Conservation (phyloP, 2,797 vertebrate species). For the Nyctibius grandis region DNA sequence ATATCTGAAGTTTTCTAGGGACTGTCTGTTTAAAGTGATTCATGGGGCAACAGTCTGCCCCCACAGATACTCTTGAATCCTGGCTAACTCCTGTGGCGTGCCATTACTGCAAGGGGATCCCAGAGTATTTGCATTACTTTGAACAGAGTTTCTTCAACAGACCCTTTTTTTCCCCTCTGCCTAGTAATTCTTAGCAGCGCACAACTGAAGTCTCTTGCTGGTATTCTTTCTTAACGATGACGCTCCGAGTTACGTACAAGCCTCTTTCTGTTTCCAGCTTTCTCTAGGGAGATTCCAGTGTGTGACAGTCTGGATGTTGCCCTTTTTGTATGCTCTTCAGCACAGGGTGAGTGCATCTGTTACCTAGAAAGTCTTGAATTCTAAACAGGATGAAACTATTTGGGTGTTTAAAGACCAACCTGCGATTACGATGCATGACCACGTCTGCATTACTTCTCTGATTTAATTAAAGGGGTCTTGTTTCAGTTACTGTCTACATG, state of each 20-base stretch:
- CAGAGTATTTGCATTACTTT: neutral
- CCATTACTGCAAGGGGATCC: neutral
- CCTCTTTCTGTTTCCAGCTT: neutral
- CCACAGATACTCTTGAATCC: neutral
- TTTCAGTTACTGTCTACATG: constrained; percentile 60
- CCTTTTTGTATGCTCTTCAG: neutral
- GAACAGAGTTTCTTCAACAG: neutral
- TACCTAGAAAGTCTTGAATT: constrained; percentile 32
- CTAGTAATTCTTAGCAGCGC: constrained; percentile 1
- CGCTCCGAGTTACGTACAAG: neutral
- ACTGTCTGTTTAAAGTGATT: neutral
- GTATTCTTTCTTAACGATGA: neutral
- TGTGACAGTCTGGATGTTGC: constrained; percentile 11
- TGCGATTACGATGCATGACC: neutral
- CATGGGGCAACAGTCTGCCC: neutral
- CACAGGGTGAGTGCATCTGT: neutral
- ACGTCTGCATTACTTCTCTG: neutral
- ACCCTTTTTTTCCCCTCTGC: neutral
- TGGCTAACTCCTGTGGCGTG: neutral
- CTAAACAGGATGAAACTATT: constrained; percentile 19
- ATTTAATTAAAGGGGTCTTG: constrained; percentile 40
- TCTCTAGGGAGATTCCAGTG: constrained; percentile 38
- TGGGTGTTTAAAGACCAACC: constrained; percentile 3
- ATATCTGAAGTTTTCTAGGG: constrained; percentile 34
- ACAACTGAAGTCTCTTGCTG: constrained; percentile 15